Conservation (phyloP, 2,888 invertebrate species). For the Cryptus armator region DNA sequence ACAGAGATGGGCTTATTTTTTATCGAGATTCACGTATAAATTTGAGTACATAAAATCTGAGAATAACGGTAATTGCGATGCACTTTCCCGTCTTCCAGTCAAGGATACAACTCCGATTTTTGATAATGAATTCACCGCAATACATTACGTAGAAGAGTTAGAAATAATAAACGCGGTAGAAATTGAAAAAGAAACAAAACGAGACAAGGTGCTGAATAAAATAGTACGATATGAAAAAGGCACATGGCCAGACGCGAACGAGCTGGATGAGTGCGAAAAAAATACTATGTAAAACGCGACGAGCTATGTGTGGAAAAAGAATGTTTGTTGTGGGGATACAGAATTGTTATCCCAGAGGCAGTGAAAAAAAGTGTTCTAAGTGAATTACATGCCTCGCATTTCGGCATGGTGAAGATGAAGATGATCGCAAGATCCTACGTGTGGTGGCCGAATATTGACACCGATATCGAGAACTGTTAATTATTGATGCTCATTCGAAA, state of each 20-base stretch:
- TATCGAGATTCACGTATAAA: background rate
- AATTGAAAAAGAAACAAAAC: background rate
- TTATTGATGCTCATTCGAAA: conserved; percentile 67
- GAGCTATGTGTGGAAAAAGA: background rate
- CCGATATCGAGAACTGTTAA: conserved; percentile 31
- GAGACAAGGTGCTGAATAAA: background rate
- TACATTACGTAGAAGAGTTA: background rate
- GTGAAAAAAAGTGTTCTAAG: conserved; percentile 42
- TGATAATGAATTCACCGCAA: background rate
- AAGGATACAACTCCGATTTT: background rate
- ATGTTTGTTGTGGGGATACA: conserved; percentile 5
- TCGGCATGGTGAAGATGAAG: conserved; percentile 74
- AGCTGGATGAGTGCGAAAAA: background rate
- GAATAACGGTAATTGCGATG: conserved; percentile 54
- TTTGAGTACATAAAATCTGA: conserved; percentile 43
- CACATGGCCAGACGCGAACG: no score
- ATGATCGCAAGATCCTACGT: conserved; percentile 72
- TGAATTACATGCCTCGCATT: conserved; percentile 73
- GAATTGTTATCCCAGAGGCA: conserved; percentile 26
- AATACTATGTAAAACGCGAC: background rate
- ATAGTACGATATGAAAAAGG: background rate
- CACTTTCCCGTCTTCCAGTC: conserved; percentile 52
- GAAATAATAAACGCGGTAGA: background rate
- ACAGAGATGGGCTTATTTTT: conserved; percentile 9
- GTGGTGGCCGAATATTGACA: conserved; percentile 27